Percentiles rank a stretch among this genome's conserved stretches.
phyloP scores from a whole-genome alignment of 1,140 invertebrate genomes.

The Penaeus japonicus region DNA sequence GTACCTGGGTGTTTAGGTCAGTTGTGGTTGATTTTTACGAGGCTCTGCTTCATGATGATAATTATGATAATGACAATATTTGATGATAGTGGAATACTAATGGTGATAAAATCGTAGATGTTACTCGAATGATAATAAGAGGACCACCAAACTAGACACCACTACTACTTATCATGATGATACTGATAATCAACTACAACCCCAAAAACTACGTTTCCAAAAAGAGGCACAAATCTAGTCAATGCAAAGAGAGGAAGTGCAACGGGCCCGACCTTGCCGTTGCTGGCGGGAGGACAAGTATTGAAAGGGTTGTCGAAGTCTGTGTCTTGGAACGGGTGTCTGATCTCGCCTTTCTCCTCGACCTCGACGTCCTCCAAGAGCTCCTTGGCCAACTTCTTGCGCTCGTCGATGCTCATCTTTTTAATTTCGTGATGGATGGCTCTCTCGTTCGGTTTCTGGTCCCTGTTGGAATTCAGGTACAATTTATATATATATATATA shows the following conservation, averaged over 20 bases:
- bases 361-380: background rate
- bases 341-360: background rate
- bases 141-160: no score
- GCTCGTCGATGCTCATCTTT: slow-evolving; percentile 17
- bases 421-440: slow-evolving; percentile 29
- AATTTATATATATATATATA: background rate
- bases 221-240: background rate
- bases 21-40: background rate
- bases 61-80: no score
- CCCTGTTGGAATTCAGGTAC: background rate
- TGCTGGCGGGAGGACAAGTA: background rate
- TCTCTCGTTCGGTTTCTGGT: slow-evolving; percentile 1
- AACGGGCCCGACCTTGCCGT: background rate
- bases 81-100: no score
- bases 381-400: slow-evolving; percentile 3
- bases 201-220: no score
- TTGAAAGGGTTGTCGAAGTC: slow-evolving; percentile 54
- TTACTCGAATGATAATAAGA: no score
- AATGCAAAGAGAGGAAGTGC: background rate
- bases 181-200: no score
- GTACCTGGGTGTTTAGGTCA: no score
- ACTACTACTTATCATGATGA: no score
- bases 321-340: background rate
- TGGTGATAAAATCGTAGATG: no score
- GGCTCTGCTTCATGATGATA: background rate